Evolutionary conservation across 1,140 invertebrate genomes (phyloP).

Genomic region (Frieseomelitta varia): DNA sequence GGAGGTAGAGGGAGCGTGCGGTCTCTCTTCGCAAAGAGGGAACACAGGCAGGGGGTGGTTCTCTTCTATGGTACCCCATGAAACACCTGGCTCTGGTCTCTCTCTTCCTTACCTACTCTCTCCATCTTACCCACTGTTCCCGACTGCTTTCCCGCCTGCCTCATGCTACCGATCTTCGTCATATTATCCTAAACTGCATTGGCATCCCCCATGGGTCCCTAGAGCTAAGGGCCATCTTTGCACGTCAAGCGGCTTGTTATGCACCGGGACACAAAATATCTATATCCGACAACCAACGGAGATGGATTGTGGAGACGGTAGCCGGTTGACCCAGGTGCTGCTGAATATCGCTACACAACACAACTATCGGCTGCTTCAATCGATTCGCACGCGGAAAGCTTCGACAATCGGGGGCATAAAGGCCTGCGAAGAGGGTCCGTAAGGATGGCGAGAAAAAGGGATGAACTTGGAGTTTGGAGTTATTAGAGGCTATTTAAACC

Average conservation of each 20-base stretch:
- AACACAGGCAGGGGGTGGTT: slow-evolving; percentile 57
- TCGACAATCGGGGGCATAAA: neutral
- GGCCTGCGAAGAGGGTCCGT: neutral
- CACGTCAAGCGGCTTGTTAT: slow-evolving; percentile 60
- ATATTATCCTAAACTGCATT: slow-evolving; percentile 65
- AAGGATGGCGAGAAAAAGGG: neutral
- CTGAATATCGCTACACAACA: neutral
- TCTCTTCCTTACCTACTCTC: neutral
- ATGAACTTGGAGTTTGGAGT: neutral
- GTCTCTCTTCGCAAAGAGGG: slow-evolving; percentile 33
- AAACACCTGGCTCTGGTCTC: slow-evolving; percentile 70
- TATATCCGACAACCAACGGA: slow-evolving; percentile 38
- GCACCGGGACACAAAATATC: slow-evolving; percentile 52
- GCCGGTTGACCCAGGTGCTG: slow-evolving; percentile 7
- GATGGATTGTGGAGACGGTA: slow-evolving; percentile 9
- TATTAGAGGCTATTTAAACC: neutral
- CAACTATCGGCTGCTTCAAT: slow-evolving; percentile 4
- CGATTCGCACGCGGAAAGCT: neutral
- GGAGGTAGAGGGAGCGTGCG: slow-evolving; percentile 24
- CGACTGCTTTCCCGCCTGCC: slow-evolving; percentile 33
- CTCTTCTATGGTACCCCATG: slow-evolving; percentile 57
- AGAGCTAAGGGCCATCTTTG: slow-evolving; percentile 30
- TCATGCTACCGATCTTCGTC: slow-evolving; percentile 59
- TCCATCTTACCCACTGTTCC: slow-evolving; percentile 44
- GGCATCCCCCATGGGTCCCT: slow-evolving; percentile 15